phyloP scores from a whole-genome alignment of 35 echinoderm and acorn worm species.

The Nesometra sesokonis region DNA sequence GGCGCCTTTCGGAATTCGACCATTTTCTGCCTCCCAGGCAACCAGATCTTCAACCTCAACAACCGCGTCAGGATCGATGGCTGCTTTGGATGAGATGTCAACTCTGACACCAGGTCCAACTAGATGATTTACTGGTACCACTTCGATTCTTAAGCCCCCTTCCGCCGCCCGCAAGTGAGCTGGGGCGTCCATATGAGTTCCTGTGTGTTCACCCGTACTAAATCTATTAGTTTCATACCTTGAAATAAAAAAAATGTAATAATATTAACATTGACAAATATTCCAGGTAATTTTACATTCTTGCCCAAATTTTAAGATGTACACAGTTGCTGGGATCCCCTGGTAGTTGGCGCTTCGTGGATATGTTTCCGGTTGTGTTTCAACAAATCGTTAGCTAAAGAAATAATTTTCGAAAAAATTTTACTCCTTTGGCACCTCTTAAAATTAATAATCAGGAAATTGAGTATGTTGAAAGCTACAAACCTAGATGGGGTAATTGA shows the following conservation, averaged over 20 bases:
- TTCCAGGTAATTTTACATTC: too few species aligned
- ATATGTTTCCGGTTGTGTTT: too few species aligned
- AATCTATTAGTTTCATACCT: not conserved
- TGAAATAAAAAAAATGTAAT: not conserved
- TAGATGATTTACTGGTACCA: slow-evolving; percentile 3
- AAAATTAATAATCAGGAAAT: too few species aligned
- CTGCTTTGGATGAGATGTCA: slow-evolving; percentile 10
- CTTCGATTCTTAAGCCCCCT: not conserved
- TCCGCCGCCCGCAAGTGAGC: not conserved
- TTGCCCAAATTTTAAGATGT: too few species aligned
- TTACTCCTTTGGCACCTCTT: too few species aligned
- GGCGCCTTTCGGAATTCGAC: not conserved
- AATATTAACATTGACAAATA: too few species aligned
- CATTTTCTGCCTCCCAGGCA: slow-evolving; percentile 21
- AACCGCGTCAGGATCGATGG: not conserved
- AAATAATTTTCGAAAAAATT: too few species aligned
- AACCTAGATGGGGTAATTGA: too few species aligned
- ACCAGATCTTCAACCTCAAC: slow-evolving; percentile 10
- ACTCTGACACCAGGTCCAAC: slow-evolving; percentile 7
- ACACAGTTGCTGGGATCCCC: too few species aligned
- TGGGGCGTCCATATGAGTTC: slow-evolving; percentile 28
- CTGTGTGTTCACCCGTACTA: not conserved
- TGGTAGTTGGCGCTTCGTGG: too few species aligned
- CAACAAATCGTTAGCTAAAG: too few species aligned
- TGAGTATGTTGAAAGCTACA: too few species aligned